Evolutionary conservation across 2,113 vertebrate species (phyloP), one percentile per base, ranked within the genome.

Genomic region (Orthochromis indermauri): DNA sequence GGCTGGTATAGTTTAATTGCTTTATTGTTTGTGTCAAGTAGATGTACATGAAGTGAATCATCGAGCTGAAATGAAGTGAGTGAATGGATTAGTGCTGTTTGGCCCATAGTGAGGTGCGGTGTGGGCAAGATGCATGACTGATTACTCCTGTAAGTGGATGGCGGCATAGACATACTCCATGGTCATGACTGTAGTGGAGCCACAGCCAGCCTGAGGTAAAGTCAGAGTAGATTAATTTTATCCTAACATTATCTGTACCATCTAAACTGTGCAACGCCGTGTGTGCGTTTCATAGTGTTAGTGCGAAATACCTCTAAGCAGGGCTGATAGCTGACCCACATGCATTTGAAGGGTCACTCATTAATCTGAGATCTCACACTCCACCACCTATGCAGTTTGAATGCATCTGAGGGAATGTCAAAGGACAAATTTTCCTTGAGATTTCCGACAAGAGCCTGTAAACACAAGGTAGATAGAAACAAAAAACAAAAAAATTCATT

Each of bases 301-400:
- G 73, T 12, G 12, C 19, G 4, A 88, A 71, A 88, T 80, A 76
- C 53, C 84, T 88, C 9, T 19, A 51, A 83, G 83, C 71, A 66
- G 68, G 40, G 85, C 49, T 81, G 68, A 88, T 68, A 81, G 68
- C 81, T 91, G 89, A 91, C 81, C 84, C 82, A 8, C 19, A 53
- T 89, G 68, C 80, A 84, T 86, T 91, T 91, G 33, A 88, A 84
- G 76, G 88, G 76, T 91, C 47, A 61, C 66, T 84, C 83, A 89
- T 91, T 87, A 91, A 89, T 94, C 82, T 86, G 21, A 87, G 83
- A 82, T 83, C 82, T 83, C 73, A 63, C 59, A 85, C 19, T 33
- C 47, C 51, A 55, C 57, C 54, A 86, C 45, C 28, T 86, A 53
- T 87, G 86, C 42, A 68, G 35, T 76, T 45, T 26, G 59, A n/a